phyloP scores from a whole-genome alignment of 2,797 vertebrate species.

The Anomalospiza imberbis region DNA sequence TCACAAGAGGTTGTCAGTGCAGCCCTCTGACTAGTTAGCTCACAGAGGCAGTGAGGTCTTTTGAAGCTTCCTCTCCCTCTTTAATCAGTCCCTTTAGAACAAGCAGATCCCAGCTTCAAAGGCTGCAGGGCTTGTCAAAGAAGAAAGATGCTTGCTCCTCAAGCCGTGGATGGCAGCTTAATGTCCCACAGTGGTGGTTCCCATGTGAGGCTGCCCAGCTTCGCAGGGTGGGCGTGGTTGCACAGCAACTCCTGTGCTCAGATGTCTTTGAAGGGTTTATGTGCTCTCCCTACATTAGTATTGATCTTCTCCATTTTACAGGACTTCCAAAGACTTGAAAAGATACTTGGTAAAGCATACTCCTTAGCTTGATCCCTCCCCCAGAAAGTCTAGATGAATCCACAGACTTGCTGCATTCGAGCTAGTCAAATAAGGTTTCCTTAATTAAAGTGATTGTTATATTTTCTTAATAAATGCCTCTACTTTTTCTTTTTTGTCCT shows the following conservation, averaged over 20 bases:
- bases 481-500: not conserved
- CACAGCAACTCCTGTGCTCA: not conserved
- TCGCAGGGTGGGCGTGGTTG: not conserved
- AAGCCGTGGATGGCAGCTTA: not conserved
- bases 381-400: not conserved
- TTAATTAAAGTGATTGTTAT: not conserved
- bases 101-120: slow-evolving; percentile 38
- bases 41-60: not conserved
- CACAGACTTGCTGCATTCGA: not conserved
- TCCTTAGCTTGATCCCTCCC: not conserved
- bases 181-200: not conserved
- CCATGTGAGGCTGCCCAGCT: not conserved
- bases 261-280: not conserved
- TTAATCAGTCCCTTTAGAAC: slow-evolving; percentile 31
- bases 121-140: not conserved
- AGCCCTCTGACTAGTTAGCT: not conserved
- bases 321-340: not conserved
- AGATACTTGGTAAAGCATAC: not conserved
- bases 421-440: not conserved
- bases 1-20: not conserved
- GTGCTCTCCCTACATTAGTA: not conserved
- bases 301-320: not conserved
- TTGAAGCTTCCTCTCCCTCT: slow-evolving; percentile 29
- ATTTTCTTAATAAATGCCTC: not conserved
- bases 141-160: not conserved